These are phyloP conservation scores for Otus scops DNA, from an alignment of 2,797 vertebrate species.

Conservation along the genomic window DNA sequence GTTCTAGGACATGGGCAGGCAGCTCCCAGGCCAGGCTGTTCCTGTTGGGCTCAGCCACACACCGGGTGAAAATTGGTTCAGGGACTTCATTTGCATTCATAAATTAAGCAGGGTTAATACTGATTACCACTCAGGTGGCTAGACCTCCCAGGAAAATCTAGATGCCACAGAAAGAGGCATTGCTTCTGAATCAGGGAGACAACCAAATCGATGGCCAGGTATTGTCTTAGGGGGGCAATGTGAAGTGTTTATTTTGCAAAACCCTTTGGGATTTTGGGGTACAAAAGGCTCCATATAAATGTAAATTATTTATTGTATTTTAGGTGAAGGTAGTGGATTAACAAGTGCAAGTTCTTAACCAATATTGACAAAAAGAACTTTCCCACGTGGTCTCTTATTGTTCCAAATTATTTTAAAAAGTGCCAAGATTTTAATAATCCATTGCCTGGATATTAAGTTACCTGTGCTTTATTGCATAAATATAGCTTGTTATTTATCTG, in stretches of 20 bases:
- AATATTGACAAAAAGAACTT: neutral
- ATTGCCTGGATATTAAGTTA: neutral
- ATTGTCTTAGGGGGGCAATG: neutral
- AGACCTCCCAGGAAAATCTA: neutral
- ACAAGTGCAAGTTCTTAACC: neutral
- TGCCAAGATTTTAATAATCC: neutral
- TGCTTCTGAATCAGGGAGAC: neutral
- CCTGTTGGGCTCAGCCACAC: neutral
- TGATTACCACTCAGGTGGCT: neutral
- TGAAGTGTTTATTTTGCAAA: neutral
- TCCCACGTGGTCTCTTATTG: neutral
- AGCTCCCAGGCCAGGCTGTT: neutral
- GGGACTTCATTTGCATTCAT: neutral
- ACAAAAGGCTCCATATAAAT: neutral
- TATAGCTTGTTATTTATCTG: neutral
- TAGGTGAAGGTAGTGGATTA: neutral
- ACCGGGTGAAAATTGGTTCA: neutral
- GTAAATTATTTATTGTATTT: neutral
- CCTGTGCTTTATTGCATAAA: constrained; percentile 5
- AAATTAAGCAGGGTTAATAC: neutral
- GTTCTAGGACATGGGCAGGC: accelerated
- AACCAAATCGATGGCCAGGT: neutral
- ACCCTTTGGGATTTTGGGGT: neutral
- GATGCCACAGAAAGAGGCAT: neutral
- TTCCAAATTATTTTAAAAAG: neutral